Evolutionary conservation across 2,797 vertebrate genomes (phyloP), one percentile per base, ranked within the genome.

Genomic region (Hirundo rustica): DNA sequence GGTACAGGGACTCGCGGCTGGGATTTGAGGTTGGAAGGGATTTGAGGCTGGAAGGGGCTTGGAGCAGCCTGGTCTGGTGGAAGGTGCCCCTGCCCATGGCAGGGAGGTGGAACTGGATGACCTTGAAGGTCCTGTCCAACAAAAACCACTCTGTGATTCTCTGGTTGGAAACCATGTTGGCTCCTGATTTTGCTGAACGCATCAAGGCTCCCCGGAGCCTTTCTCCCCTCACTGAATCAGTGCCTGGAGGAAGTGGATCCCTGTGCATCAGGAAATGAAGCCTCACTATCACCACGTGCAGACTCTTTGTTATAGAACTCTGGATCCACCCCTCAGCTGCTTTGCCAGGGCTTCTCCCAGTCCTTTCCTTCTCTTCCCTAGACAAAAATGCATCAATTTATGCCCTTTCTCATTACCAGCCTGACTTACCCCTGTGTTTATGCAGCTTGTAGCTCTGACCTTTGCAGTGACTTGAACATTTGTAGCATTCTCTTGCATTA

Each of bases 361-460:
- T 7, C 29, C 4, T 86, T 90, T 73, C 5, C 55, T 62, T 83
- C 50, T 42, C 21, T 54, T 60, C 40, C 25, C 38, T 50, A 7
- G 30, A 67, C 30, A 76, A 89, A 85, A 74, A 50, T 27, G 13
- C 23, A 82, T 54, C 70, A 53, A 21, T 92, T 81, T 81, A 76
- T 66, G 55, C 51, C 51, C 51, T 74, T 84, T 45, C 29, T 82
- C 53, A 48, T 81, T 70, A 73, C 34, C 48, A 68, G 36, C 32
- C 55, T 95, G 85, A 67, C 88, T 68, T 81, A 73, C 83, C 71
- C 60, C 62, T 45, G 53, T 84, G 77, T 85, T 93, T 92, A 92
- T 70, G 45, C 34, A 81, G 71, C 45, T 75, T 73, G 73, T 17
- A 84, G 54, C 74, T 90, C 93, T 93, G 87, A 79, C 81, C 65